Evolutionary conservation across 2,888 invertebrate genomes (phyloP), one percentile per base, ranked within the genome.

Genomic region (Caenorhabditis sp.): DNA sequence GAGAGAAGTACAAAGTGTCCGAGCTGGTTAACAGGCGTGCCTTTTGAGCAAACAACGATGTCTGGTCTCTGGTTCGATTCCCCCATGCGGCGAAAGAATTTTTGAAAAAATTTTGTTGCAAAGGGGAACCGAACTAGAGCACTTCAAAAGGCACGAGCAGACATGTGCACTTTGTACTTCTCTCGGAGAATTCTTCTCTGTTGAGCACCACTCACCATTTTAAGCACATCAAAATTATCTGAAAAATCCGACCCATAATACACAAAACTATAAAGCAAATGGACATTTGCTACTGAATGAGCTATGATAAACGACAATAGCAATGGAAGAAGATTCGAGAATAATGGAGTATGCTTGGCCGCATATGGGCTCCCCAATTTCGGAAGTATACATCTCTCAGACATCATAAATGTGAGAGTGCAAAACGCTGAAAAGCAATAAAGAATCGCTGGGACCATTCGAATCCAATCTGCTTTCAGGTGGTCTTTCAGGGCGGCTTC

Each of bases 341-440:
- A 76, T 14, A 82, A 66, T n/a, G 80, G 77, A 38, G 67, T 77
- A 61, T 82, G 82, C 52, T 80, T 82, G 5, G 75, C 68, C 0
- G 79, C 72, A 23, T 80, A 80, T 0, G 82, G 82, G 49, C 78
- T 78, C 4, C 80, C 69, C 0, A 82, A 67, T 49, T 82, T 82
- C 17, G 82, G 82, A 5, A 82, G 63, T 20, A 82, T 75, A 59
- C 78, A 82, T 52, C 71, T 63, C 49, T 78, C 82, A 1, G 82
- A 77, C 10, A 72, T 59, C 12, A 82, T 43, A 36, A 80, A 80
- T 7, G 76, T 64, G 1, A 82, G 50, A 0, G 78, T 70, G 31
- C 80, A 72, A 1, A 77, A 49, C 7, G 75, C 67, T 2, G 78
- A 72, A 17, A 82, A 36, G 76, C 80, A 82, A 38, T 73, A 82